These are phyloP conservation scores for Drosophila suboccidentalis DNA, from an alignment of 2,888 invertebrate genomes.

Conservation along the genomic window DNA sequence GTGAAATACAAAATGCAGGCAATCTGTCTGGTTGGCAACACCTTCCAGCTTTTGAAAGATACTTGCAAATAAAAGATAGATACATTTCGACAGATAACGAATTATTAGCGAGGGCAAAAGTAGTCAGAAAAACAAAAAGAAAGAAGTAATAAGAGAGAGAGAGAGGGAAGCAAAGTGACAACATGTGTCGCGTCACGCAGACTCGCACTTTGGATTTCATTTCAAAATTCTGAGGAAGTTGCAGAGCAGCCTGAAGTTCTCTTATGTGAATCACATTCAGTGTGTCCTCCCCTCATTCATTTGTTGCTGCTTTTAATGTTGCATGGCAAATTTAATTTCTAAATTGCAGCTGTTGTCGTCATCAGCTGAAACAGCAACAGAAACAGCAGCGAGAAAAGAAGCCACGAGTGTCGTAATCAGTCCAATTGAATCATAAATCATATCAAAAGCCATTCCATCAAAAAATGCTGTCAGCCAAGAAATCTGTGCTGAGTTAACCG, in stretches of 20 bases:
- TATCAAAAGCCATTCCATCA: slow-evolving; percentile 63
- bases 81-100: slow-evolving; percentile 64
- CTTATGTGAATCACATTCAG: slow-evolving; percentile 55
- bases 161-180: slow-evolving; percentile 50
- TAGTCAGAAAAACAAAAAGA: slow-evolving; percentile 43
- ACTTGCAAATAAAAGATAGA: slow-evolving; percentile 26
- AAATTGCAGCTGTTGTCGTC: slow-evolving; percentile 82
- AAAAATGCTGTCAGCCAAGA: slow-evolving; percentile 5
- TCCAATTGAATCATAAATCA: slow-evolving; percentile 75
- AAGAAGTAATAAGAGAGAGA: not conserved
- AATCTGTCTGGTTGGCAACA: slow-evolving; percentile 43
- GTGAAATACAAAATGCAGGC: slow-evolving; percentile 10
- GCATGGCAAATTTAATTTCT: slow-evolving; percentile 83
- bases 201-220: slow-evolving; percentile 40
- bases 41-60: slow-evolving; percentile 37
- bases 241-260: slow-evolving; percentile 23
- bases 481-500: no score
- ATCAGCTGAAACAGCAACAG: slow-evolving; percentile 16
- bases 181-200: slow-evolving; percentile 69
- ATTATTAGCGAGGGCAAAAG: slow-evolving; percentile 61
- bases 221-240: slow-evolving; percentile 34
- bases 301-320: slow-evolving; percentile 71
- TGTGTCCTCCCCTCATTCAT: slow-evolving; percentile 22
- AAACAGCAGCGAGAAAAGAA: slow-evolving; percentile 5
- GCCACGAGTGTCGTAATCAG: slow-evolving; percentile 57